Percentiles rank a stretch among this genome's conserved stretches.
Conservation (phyloP, 1,140 invertebrate genomes). For the Aleiodes sp. region DNA sequence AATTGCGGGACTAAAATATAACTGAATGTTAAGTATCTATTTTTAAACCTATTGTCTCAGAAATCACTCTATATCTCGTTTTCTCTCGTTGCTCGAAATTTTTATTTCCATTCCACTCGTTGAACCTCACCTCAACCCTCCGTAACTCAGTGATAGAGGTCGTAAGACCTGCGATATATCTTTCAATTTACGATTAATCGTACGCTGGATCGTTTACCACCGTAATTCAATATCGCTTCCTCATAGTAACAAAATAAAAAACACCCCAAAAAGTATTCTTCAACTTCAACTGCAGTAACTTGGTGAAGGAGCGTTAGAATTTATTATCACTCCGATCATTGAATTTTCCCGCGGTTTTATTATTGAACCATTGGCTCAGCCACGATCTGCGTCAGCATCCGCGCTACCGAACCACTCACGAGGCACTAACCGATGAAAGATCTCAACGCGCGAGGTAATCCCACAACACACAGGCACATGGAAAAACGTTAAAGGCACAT, state of each 20-base stretch:
- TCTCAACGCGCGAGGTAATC: constrained; percentile 46
- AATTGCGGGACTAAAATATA: background rate
- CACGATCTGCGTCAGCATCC: constrained; percentile 46
- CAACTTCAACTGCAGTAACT: no score
- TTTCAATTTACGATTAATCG: no score
- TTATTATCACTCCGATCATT: background rate
- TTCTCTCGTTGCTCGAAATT: background rate
- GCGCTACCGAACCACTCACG: constrained; percentile 49
- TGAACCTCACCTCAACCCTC: background rate
- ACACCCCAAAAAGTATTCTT: no score
- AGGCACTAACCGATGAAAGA: constrained; percentile 51
- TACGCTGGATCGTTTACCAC: no score
- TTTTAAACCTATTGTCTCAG: constrained; percentile 7
- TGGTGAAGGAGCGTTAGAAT: no score
- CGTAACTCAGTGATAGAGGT: no score
- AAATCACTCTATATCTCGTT: background rate
- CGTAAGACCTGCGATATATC: no score
- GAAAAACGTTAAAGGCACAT: constrained; percentile 26
- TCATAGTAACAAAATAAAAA: no score
- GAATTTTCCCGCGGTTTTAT: background rate
- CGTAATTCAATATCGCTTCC: no score
- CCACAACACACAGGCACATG: constrained; percentile 23
- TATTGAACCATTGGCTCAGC: background rate
- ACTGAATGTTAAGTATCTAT: constrained; percentile 16
- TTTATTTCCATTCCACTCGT: background rate